Conservation (phyloP, 2,797 vertebrate genomes). For the Myotis vivesi region DNA sequence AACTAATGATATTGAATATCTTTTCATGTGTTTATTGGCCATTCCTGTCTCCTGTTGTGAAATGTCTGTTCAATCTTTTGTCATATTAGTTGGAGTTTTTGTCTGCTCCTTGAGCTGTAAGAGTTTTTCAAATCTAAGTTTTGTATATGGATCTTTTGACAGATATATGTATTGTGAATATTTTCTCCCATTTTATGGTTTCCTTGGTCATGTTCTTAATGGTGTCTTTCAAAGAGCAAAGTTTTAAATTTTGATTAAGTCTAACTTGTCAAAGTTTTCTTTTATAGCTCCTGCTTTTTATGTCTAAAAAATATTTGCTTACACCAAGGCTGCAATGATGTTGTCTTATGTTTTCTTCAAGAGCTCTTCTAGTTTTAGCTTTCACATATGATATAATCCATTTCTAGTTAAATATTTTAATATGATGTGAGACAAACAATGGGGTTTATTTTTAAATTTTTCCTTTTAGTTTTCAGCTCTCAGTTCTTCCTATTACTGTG, state of each 20-base stretch:
- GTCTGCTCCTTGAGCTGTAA: neutral
- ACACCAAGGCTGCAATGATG: neutral
- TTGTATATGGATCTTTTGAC: neutral
- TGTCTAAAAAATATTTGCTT: neutral
- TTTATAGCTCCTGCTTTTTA: neutral
- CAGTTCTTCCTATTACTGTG: neutral
- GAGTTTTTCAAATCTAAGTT: neutral
- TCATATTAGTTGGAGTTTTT: neutral
- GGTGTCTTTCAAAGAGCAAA: constrained; percentile 10
- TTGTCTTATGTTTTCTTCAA: constrained; percentile 7
- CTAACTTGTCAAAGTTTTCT: neutral
- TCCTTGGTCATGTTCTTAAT: neutral
- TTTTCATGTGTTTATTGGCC: neutral
- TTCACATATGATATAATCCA: neutral
- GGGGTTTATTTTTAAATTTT: neutral
- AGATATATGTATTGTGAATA: neutral
- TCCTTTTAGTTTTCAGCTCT: neutral
- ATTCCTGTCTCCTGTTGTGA: neutral
- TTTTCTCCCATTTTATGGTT: neutral
- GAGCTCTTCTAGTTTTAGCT: neutral
- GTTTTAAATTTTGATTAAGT: constrained; percentile 37
- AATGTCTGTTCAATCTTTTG: neutral
- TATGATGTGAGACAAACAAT: neutral
- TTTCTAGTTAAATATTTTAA: constrained; percentile 1
- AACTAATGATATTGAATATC: neutral